These are phyloP conservation scores for Chamaea fasciata DNA, from an alignment of 2,113 vertebrate species.

Conservation along the genomic window DNA sequence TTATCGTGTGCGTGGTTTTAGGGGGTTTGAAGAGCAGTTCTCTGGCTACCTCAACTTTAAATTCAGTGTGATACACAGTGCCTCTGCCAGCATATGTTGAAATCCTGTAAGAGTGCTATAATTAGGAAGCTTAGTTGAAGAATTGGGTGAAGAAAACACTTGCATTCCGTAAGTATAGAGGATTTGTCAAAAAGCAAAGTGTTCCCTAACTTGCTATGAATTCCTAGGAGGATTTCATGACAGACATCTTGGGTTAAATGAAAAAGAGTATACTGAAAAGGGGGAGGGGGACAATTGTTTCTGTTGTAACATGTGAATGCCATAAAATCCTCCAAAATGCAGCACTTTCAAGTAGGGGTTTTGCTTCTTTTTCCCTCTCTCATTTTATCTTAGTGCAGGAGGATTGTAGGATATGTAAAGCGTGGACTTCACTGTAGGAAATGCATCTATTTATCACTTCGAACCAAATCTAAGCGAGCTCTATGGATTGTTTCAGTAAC, in stretches of 20 bases:
- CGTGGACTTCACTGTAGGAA: background rate
- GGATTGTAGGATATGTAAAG: background rate
- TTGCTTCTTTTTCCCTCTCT: background rate
- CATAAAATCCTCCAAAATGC: background rate
- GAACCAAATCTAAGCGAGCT: background rate
- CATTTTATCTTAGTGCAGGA: background rate
- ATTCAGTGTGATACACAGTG: background rate
- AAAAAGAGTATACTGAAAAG: background rate
- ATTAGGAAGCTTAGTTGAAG: background rate
- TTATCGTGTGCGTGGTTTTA: rapidly evolving
- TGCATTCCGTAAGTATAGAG: background rate
- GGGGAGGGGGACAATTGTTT: background rate
- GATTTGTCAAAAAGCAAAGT: background rate
- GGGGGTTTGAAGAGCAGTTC: background rate
- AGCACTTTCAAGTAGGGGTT: background rate
- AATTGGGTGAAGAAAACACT: background rate
- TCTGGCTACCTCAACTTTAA: background rate
- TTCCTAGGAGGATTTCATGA: background rate
- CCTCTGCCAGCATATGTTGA: background rate
- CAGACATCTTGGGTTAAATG: background rate
- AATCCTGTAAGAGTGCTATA: background rate
- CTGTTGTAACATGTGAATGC: background rate
- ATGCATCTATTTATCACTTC: background rate
- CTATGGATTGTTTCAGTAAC: background rate
- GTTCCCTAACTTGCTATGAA: background rate